phyloP scores from a whole-genome alignment of 2,888 invertebrate genomes.

The Idaea aversata region DNA sequence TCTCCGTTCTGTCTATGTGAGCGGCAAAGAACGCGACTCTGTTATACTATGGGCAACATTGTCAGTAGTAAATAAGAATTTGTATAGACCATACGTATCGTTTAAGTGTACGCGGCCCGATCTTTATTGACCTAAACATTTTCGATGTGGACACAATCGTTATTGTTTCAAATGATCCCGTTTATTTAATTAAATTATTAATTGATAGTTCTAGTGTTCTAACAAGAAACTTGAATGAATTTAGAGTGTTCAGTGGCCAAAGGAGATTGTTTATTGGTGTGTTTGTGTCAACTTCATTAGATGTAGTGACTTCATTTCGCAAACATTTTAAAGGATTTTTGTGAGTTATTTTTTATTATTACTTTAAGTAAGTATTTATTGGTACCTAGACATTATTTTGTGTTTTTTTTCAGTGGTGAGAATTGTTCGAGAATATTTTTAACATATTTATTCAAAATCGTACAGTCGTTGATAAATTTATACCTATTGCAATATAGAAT shows the following conservation, averaged over 20 bases:
- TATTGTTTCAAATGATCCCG: conserved; percentile 38
- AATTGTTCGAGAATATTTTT: too few relatives aligned
- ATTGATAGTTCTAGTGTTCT: conserved; percentile 46
- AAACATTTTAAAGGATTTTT: conserved; percentile 57
- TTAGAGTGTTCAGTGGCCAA: conserved; percentile 53
- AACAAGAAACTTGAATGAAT: conserved; percentile 65
- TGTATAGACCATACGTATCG: conserved; percentile 79
- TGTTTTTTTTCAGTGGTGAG: too few relatives aligned
- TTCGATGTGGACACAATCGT: conserved; percentile 46
- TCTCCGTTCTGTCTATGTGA: conserved; percentile 69
- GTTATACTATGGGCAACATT: conserved; percentile 74
- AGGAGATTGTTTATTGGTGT: conserved; percentile 63
- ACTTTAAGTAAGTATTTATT: neutral
- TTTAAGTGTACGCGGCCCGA: conserved; percentile 59
- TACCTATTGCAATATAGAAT: too few relatives aligned
- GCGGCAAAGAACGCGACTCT: conserved; percentile 62
- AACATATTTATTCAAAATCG: too few relatives aligned
- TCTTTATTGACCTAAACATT: conserved; percentile 50
- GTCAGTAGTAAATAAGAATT: conserved; percentile 81
- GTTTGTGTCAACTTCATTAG: conserved; percentile 57
- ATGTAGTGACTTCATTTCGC: conserved; percentile 48
- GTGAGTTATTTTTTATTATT: conserved; percentile 54
- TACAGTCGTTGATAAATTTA: too few relatives aligned
- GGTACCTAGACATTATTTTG: too few relatives aligned
- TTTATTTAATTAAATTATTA: conserved; percentile 36